Base-by-base conservation (phyloP, 2,113 vertebrate genomes). In the Barbus barbus region DNA sequence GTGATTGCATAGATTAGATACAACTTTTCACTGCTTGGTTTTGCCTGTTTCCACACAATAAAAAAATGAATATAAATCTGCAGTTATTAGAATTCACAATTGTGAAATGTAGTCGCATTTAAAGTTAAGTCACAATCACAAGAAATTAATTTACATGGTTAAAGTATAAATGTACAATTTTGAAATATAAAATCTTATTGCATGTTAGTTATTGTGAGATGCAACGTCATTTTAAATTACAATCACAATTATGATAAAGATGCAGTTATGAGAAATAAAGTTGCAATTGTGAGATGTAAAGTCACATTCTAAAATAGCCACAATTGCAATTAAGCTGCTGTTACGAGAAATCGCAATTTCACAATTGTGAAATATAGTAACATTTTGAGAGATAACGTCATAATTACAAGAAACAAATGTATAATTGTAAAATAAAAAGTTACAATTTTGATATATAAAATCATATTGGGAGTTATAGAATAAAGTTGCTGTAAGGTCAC, bases 11-110 rank as follows among this genome's bases (percentile, higher is more conserved):
- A 36, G 63, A 67, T 67, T 6, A 7, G 9, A 36, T 76, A 1
- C 18, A 1, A 51, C 5, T 53, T 33, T 46, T 9, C 24, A 13
- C 41, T 18, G 3, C 72, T 84, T 73, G 81, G 74, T 86, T 84
- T 77, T n/a, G 82, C 79, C 71, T 31, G 28, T 18, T 65, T 20
- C 28, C 18, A 20, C 1, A 65, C 24, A 67, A 16, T 33, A 67
- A 67, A 3, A n/a, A 14, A 33, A 65, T 20, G 18, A 33, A 18
- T 33, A 18, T 4, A 65, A 20, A 65, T 28, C 28, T 28, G 60
- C 2, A 63, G 13, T 28, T 63, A 63, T 63, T 13, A 46, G 44
- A 14, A 46, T 9, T 41, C 1, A 41, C 38, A 41, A 9, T 41
- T 44, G 41, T 44, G 41, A 44, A 11, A 44, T 12, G 22, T 20